These are phyloP conservation scores for Neotragus moschatus DNA, from an alignment of 2,113 vertebrate genomes.

Conservation along the genomic window DNA sequence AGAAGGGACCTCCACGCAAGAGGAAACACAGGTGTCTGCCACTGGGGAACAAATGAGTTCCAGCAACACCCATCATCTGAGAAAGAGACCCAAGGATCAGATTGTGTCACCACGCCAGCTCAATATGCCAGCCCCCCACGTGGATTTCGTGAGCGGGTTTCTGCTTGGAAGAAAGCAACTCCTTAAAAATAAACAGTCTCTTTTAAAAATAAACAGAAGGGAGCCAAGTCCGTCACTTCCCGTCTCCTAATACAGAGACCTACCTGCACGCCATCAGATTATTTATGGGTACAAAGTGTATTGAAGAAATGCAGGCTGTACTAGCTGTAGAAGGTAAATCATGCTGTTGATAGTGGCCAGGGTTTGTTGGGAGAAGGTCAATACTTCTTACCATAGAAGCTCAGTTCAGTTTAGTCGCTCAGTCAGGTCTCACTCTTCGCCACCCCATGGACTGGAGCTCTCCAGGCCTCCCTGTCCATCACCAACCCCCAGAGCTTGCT, in stretches of 20 bases:
- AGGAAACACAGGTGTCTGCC: neutral
- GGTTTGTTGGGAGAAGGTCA: accelerated
- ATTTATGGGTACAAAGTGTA: accelerated
- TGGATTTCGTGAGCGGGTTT: neutral
- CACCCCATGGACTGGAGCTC: accelerated
- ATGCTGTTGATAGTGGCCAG: accelerated
- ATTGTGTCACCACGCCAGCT: accelerated
- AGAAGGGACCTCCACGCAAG: too few species aligned
- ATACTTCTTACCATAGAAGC: neutral
- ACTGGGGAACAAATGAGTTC: accelerated
- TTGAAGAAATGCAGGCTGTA: accelerated
- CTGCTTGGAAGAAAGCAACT: neutral
- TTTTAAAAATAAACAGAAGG: neutral
- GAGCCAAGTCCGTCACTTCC: neutral
- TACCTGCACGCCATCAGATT: accelerated
- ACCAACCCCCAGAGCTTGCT: neutral
- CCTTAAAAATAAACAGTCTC: neutral
- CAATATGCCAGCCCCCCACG: accelerated
- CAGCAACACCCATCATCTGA: neutral
- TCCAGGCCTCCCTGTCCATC: too few species aligned
- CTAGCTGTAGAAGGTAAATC: accelerated
- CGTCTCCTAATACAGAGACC: neutral
- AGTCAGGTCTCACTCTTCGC: accelerated
- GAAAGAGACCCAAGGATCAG: neutral
- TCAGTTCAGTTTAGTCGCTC: neutral